Percentiles rank a stretch among this genome's conserved stretches.
phyloP scores from a whole-genome alignment of 2,113 vertebrate genomes.

The Cranoglanis bouderius region DNA sequence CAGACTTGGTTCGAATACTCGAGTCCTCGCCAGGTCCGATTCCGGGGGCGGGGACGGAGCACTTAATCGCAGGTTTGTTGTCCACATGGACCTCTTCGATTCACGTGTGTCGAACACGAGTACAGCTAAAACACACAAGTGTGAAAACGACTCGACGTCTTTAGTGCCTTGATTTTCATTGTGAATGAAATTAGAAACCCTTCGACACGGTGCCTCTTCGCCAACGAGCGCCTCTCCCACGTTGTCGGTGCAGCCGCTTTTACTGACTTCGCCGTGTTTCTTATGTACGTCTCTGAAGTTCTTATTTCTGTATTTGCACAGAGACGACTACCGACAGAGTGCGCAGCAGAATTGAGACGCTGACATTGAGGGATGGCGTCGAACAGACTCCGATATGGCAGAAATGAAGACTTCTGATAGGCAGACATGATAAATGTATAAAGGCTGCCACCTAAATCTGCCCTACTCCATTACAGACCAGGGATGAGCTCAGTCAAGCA shows the following conservation, averaged over 20 bases:
- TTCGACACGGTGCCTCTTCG: not conserved
- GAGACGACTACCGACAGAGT: not conserved
- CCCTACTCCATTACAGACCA: conserved; percentile 3
- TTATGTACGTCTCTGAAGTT: not conserved
- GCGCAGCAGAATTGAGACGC: not conserved
- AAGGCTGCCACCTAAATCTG: conserved; percentile 30
- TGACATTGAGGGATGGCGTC: conserved; percentile 22
- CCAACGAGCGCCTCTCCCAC: not conserved
- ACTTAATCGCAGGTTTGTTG: not conserved
- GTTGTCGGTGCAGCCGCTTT: not conserved
- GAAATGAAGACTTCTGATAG: conserved; percentile 34
- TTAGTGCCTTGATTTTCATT: not conserved
- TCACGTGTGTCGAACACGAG: too few species aligned
- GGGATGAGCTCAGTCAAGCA: conserved; percentile 22
- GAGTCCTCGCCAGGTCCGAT: not conserved
- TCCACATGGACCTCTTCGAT: too few species aligned
- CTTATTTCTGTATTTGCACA: not conserved
- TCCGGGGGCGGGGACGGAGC: not conserved
- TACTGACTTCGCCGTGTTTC: not conserved
- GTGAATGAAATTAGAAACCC: not conserved
- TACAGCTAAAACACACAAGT: too few species aligned
- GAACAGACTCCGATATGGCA: conserved; percentile 8
- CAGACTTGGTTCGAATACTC: not conserved
- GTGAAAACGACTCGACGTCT: not conserved
- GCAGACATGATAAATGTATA: conserved; percentile 34